A percentile compares a stretch with the other conserved stretches of the same genome.
phyloP scores from a whole-genome alignment of 2,888 invertebrate genomes.

The Lacanobia wlatinum region DNA sequence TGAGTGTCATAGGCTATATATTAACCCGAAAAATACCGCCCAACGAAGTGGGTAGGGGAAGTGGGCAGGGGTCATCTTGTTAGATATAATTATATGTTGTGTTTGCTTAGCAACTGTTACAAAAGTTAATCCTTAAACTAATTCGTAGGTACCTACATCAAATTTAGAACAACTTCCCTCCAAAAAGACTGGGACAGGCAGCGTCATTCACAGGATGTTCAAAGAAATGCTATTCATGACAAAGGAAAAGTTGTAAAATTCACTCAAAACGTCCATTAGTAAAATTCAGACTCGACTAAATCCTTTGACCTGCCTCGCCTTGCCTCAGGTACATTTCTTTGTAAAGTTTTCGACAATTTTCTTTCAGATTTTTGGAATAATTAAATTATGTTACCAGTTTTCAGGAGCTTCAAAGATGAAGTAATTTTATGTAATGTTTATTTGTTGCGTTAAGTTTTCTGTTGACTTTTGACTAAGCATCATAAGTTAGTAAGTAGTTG shows the following conservation, averaged over 20 bases:
- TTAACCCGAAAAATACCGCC: no score
- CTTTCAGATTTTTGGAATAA: constrained; percentile 23
- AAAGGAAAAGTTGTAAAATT: constrained; percentile 52
- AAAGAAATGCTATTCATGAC: constrained; percentile 37
- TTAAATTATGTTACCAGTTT: constrained; percentile 37
- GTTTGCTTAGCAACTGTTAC: not conserved
- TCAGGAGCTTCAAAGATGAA: not conserved
- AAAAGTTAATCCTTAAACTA: not conserved
- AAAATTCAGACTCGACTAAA: constrained; percentile 14
- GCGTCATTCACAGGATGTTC: constrained; percentile 24
- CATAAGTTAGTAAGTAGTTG: not conserved
- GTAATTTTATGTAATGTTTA: not conserved
- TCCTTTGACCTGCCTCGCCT: constrained; percentile 43
- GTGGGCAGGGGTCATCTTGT: no score
- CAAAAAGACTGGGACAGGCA: not conserved
- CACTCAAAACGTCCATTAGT: constrained; percentile 23
- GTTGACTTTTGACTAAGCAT: not conserved
- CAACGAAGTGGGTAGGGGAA: no score
- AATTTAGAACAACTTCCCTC: not conserved
- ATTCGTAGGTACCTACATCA: not conserved
- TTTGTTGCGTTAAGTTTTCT: not conserved
- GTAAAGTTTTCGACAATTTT: constrained; percentile 11
- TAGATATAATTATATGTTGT: no score
- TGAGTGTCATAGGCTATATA: no score
- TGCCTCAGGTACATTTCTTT: constrained; percentile 24